Conservation (phyloP, 1,140 invertebrate species). For the Brachionus rubens region DNA sequence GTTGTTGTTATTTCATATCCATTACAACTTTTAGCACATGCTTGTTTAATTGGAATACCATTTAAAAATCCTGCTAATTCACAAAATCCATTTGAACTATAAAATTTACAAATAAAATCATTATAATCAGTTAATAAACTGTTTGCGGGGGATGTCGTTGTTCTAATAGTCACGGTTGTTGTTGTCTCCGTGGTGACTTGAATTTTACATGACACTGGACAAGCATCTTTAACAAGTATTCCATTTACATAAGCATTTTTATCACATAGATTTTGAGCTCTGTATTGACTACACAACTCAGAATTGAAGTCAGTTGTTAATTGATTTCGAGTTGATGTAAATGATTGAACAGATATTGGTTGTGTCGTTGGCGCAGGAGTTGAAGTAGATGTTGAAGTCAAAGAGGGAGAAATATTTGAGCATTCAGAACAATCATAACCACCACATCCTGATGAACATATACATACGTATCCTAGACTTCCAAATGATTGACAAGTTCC, state of each 20-base stretch:
- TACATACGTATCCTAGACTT: conserved; percentile 10
- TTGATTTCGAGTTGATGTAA: neutral
- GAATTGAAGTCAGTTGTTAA: neutral
- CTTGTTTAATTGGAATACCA: neutral
- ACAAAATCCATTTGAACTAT: neutral
- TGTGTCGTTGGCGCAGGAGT: neutral
- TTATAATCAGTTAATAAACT: neutral
- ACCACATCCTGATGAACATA: conserved; percentile 21
- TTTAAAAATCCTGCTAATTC: neutral
- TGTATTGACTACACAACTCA: neutral
- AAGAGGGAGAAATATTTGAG: neutral
- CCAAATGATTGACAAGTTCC: conserved; percentile 39
- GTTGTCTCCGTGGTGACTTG: neutral
- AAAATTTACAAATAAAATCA: neutral
- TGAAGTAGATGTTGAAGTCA: neutral
- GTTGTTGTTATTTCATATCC: no score
- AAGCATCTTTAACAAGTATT: neutral
- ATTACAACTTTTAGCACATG: neutral
- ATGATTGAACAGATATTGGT: neutral
- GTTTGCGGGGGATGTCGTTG: no score
- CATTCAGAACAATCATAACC: conserved; percentile 20
- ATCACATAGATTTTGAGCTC: neutral
- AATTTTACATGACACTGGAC: neutral
- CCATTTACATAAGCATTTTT: neutral
- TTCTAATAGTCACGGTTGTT: neutral